phyloP scores from a whole-genome alignment of 2,797 vertebrate species.

The Trachops cirrhosus region DNA sequence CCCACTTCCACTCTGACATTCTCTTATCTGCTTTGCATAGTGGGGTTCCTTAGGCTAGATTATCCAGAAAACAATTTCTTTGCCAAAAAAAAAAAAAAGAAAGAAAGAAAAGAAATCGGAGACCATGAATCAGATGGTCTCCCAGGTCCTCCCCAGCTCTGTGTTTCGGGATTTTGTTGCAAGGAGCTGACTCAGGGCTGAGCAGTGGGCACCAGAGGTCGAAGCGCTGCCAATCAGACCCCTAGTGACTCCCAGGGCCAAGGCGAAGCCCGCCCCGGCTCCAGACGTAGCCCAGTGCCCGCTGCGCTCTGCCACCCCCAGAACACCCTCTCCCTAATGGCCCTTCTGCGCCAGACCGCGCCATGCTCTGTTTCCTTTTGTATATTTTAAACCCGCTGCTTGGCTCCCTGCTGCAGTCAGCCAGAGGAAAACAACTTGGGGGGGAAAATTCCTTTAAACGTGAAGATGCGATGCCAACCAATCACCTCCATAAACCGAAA shows the following conservation, averaged over 20 bases:
- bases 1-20: no score
- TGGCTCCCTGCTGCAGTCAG: neutral
- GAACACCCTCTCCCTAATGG: neutral
- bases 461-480: rapidly evolving
- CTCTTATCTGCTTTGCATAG: neutral
- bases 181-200: neutral
- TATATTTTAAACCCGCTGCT: neutral
- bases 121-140: no score
- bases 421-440: neutral
- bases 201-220: neutral
- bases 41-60: neutral
- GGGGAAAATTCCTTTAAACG: neutral
- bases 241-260: neutral
- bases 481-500: rapidly evolving
- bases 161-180: neutral
- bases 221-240: rapidly evolving
- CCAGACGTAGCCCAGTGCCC: rapidly evolving
- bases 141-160: neutral
- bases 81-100: neutral
- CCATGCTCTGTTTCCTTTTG: neutral
- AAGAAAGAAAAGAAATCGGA: neutral
- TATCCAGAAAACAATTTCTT: neutral
- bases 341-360: neutral
- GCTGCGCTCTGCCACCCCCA: neutral
- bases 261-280: neutral